These are phyloP conservation scores for Myotis brandtii DNA, from an alignment of 2,113 vertebrate genomes.

Conservation along the genomic window DNA sequence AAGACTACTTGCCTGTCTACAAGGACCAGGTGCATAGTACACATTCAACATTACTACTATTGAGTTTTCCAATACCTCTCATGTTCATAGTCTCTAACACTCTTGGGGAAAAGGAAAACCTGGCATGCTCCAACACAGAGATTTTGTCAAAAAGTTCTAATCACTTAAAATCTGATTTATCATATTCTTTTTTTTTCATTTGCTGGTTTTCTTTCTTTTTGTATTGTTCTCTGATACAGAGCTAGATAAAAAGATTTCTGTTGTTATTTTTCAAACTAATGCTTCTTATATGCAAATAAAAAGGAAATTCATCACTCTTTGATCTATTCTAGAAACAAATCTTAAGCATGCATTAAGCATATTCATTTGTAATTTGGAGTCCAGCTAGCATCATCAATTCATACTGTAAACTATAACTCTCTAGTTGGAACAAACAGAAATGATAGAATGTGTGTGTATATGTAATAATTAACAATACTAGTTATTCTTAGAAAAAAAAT, in stretches of 20 bases:
- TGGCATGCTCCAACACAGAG: not conserved
- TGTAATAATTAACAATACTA: not conserved
- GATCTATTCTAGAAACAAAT: not conserved
- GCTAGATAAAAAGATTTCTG: not conserved
- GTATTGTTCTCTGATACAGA: not conserved
- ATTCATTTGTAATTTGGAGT: not conserved
- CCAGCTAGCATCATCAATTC: not conserved
- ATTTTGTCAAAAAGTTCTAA: not conserved
- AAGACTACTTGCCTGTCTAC: not conserved
- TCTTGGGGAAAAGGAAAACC: not conserved
- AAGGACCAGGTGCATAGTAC: not conserved
- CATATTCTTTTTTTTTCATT: not conserved
- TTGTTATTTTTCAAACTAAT: not conserved
- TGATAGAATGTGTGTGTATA: not conserved
- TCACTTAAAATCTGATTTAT: conserved; percentile 45
- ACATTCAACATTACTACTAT: not conserved
- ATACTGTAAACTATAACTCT: not conserved
- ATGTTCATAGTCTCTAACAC: not conserved
- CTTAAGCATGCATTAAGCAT: not conserved
- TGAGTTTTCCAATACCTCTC: not conserved
- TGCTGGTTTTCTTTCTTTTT: not conserved
- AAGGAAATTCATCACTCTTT: not conserved
- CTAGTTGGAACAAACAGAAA: not conserved
- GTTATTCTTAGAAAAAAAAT: not conserved
- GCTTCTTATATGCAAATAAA: not conserved